Evolutionary conservation across 1,140 invertebrate genomes (phyloP), one percentile per base, ranked within the genome.

Genomic region (Paracyclopina nana): DNA sequence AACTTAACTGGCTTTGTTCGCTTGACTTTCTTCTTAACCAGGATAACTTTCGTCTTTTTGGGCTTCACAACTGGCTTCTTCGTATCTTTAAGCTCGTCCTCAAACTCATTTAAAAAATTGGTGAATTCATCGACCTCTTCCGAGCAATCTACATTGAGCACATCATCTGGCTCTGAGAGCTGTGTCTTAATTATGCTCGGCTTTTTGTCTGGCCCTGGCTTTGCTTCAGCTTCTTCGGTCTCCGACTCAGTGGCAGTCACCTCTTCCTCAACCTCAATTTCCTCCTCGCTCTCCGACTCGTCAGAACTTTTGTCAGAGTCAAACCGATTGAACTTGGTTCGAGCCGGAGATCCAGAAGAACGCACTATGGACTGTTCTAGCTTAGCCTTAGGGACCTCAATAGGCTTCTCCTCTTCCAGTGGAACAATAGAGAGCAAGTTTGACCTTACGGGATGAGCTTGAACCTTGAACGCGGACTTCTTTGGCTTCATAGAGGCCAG

Each of bases 41-140:
- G n/a, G n/a, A n/a, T n/a, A n/a, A n/a, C n/a, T 30, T 18, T 34
- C 29, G 16, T 50, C 12, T 22, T 45, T 20, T 26, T 45, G 43
- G 24, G 5, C 24, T 3, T 45, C 12, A n/a, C 12, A 2, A n/a
- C 3, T 45, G 18, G 4, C 12, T 5, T n/a, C 4, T 14, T 14
- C 24, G 2, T 22, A 28, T 20, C 34, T 9, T 38, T 38, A 5
- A 38, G 20, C 16, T 50, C 26, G 16, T 46, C 50, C 40, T 46
- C 50, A n/a, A 52, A 44, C 16, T 52, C 50, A 44, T 52, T 29
- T 11, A 52, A 26, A 8, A 43, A 38, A 3, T 42, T 44, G 9
- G 50, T 46, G 38, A 52, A 44, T 25, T 52, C 50, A 27, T 52
- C 50, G 6, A 49, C 46, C 26, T 49, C 46, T 6, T 26, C 46